A percentile compares a stretch with the other conserved stretches of the same genome.
Evolutionary conservation across 2,113 vertebrate genomes (phyloP).

Genomic region (Triplophysa tibetana): DNA sequence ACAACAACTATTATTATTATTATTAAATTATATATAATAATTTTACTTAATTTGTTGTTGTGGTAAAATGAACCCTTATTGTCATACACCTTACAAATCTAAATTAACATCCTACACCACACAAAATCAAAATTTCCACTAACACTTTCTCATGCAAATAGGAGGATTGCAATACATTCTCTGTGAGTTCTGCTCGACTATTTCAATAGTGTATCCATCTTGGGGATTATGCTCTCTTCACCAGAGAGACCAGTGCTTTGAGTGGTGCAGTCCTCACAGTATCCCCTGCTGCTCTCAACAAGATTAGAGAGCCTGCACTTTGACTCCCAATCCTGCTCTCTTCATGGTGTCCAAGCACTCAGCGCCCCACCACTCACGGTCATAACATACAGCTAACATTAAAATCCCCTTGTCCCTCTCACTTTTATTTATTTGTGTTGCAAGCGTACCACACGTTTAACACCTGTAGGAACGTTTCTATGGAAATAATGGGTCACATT

Average conservation of each 20-base stretch:
- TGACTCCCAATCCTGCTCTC: conserved; percentile 72
- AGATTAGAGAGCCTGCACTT: conserved; percentile 76
- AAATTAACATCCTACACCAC: neutral
- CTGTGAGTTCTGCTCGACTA: conserved; percentile 76
- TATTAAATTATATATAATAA: neutral
- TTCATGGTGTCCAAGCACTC: conserved; percentile 71
- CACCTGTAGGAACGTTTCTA: neutral
- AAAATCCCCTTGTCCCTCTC: neutral
- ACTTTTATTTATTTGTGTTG: conserved; percentile 31
- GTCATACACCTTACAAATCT: neutral
- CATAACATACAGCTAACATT: conserved; percentile 32
- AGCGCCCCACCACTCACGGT: conserved; percentile 57
- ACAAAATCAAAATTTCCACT: conserved; percentile 40
- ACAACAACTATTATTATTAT: neutral
- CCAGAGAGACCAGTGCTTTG: conserved; percentile 70
- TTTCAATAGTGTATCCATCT: conserved; percentile 77
- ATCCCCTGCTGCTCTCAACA: conserved; percentile 73
- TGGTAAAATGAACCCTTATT: neutral
- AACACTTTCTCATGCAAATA: conserved; percentile 71
- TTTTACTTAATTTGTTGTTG: neutral
- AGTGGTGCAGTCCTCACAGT: conserved; percentile 74
- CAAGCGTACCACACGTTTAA: neutral
- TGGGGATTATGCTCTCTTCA: conserved; percentile 76
- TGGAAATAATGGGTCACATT: neutral
- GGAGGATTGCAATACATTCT: conserved; percentile 73